A percentile compares a stretch with the other conserved stretches of the same genome.
Conservation (phyloP, 2,888 invertebrate species). For the Drosophila mettleri region DNA sequence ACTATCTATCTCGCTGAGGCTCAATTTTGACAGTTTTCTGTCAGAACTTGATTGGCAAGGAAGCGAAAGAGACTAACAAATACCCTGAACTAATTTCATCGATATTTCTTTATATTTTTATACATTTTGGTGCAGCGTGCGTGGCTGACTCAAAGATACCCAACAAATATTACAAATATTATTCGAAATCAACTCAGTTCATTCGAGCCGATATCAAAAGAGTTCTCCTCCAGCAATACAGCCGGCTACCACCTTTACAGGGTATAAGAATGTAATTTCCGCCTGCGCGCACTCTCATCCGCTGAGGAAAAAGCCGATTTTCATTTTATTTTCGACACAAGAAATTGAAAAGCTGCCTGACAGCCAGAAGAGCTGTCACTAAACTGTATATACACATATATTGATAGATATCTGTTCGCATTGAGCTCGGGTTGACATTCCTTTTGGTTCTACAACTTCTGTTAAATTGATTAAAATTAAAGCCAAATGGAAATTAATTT, state of each 20-base stretch:
- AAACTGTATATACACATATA: not conserved
- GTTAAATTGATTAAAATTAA: constrained; percentile 35
- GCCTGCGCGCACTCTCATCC: constrained; percentile 35
- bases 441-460: not conserved
- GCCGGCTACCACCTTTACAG: not conserved
- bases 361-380: constrained; percentile 22
- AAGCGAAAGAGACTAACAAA: not conserved
- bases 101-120: not conserved
- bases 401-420: not conserved
- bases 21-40: constrained; percentile 13
- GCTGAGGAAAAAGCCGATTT: constrained; percentile 19
- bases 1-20: constrained; percentile 1
- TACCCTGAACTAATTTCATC: not conserved
- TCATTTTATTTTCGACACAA: constrained; percentile 9
- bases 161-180: no score
- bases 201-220: no score
- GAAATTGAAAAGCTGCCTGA: constrained; percentile 36
- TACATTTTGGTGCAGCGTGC: no score
- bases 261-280: constrained; percentile 74
- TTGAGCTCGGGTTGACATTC: not conserved
- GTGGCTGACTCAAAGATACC: no score
- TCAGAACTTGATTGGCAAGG: constrained; percentile 53
- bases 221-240: not conserved
- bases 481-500: constrained; percentile 43
- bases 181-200: no score